phyloP scores from a whole-genome alignment of 2,888 invertebrate species.

The Blastobasis lacticolella region DNA sequence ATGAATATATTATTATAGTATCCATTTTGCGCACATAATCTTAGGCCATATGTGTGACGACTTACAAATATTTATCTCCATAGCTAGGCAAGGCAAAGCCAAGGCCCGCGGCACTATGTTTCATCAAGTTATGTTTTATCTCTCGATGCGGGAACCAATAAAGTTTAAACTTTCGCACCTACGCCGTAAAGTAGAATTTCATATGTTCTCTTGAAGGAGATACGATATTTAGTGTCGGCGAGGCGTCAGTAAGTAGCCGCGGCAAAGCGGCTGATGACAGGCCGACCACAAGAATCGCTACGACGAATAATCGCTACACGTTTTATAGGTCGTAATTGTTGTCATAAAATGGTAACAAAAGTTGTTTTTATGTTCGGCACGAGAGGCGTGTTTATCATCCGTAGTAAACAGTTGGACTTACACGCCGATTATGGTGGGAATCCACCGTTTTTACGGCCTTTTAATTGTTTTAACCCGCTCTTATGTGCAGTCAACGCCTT shows the following conservation, averaged over 20 bases:
- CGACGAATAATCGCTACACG: slow-evolving; percentile 67
- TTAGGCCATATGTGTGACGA: slow-evolving; percentile 18
- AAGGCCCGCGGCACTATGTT: slow-evolving; percentile 34
- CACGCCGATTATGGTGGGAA: slow-evolving; percentile 60
- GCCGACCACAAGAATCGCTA: slow-evolving; percentile 63
- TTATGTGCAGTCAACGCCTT: slow-evolving; percentile 34
- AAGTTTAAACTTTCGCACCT: slow-evolving; percentile 28
- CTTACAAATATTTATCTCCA: slow-evolving; percentile 41
- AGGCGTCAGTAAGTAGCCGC: slow-evolving; percentile 29
- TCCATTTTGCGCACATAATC: too few species aligned
- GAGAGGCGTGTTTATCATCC: slow-evolving; percentile 65
- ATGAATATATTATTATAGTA: too few species aligned
- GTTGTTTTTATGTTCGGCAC: slow-evolving; percentile 69
- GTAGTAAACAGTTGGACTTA: slow-evolving; percentile 54
- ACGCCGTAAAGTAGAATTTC: slow-evolving; percentile 36
- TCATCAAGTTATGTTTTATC: slow-evolving; percentile 5
- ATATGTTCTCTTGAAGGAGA: slow-evolving; percentile 18
- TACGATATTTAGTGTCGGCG: slow-evolving; percentile 24
- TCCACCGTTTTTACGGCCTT: slow-evolving; percentile 49
- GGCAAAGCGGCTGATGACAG: slow-evolving; percentile 51
- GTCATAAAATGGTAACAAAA: slow-evolving; percentile 73
- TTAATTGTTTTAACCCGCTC: slow-evolving; percentile 53
- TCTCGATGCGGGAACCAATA: slow-evolving; percentile 7
- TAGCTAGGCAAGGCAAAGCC: slow-evolving; percentile 56
- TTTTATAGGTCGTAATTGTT: slow-evolving; percentile 74